Percentiles rank a stretch among this genome's conserved stretches.
phyloP scores from a whole-genome alignment of 2,113 vertebrate species.

The Zosterops japonicus region DNA sequence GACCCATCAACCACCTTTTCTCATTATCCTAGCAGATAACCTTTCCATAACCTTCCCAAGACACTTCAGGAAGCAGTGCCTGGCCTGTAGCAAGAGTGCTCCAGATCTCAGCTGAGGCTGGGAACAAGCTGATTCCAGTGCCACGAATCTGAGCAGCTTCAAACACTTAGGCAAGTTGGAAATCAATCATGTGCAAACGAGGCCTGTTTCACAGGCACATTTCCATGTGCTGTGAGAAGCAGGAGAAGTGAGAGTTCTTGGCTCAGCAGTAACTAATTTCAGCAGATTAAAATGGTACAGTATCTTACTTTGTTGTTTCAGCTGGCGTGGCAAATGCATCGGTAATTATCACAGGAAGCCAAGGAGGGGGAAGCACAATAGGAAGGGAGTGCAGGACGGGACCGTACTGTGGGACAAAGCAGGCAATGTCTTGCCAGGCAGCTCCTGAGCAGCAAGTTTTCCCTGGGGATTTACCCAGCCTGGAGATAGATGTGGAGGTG shows the following conservation, averaged over 20 bases:
- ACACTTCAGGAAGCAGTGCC: background rate
- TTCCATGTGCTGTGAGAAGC: background rate
- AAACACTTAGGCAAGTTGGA: background rate
- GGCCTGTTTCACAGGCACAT: background rate
- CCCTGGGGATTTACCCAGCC: background rate
- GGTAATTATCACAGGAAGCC: constrained; percentile 34
- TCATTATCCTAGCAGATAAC: constrained; percentile 9
- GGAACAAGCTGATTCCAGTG: background rate
- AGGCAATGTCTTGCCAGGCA: constrained; percentile 22
- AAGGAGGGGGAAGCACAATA: background rate
- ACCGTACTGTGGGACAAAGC: background rate
- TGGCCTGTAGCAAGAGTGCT: background rate
- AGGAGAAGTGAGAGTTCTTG: background rate
- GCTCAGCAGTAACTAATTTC: constrained; percentile 31
- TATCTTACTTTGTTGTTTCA: constrained; percentile 71
- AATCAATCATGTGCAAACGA: background rate
- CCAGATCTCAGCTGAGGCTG: background rate
- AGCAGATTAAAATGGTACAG: constrained; percentile 35
- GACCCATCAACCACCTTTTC: constrained; percentile 10
- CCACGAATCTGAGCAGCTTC: background rate
- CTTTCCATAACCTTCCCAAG: constrained; percentile 2
- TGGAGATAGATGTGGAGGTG: background rate
- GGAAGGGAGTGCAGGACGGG: background rate
- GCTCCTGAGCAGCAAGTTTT: background rate
- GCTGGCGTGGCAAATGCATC: constrained; percentile 42